Percentiles rank a stretch among this genome's conserved stretches.
These are phyloP conservation scores for Pecten maximus DNA, from an alignment of 2,888 invertebrate species.

Conservation along the genomic window DNA sequence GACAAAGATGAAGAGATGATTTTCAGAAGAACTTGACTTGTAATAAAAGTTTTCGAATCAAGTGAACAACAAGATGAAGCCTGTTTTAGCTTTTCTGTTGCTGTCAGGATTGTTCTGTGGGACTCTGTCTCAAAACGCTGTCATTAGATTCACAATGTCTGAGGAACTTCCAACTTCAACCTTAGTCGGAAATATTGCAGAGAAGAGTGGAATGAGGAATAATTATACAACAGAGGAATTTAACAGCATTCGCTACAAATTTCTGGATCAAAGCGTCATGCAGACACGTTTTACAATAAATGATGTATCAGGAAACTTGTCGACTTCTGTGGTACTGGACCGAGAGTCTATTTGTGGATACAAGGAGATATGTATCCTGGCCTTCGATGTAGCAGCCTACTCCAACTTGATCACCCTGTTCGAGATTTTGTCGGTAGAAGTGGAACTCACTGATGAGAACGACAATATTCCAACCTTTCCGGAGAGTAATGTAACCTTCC, in stretches of 20 bases:
- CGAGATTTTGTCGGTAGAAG: slow-evolving; percentile 69
- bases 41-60: background rate
- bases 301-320: slow-evolving; percentile 66
- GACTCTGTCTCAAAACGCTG: background rate
- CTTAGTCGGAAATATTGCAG: slow-evolving; percentile 49
- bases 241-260: slow-evolving; percentile 60
- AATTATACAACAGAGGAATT: slow-evolving; percentile 56
- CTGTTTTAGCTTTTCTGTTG: background rate
- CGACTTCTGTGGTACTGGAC: slow-evolving; percentile 65
- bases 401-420: slow-evolving; percentile 68
- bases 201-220: slow-evolving; percentile 41
- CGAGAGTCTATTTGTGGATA: slow-evolving; percentile 71
- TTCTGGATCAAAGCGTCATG: slow-evolving; percentile 63
- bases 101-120: slow-evolving; percentile 10
- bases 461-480: slow-evolving; percentile 77
- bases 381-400: slow-evolving; percentile 69
- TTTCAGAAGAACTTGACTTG: background rate
- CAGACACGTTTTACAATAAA: slow-evolving; percentile 66
- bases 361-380: slow-evolving; percentile 62
- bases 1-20: background rate
- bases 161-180: slow-evolving; percentile 47
- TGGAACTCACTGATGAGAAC: slow-evolving; percentile 76
- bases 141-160: background rate
- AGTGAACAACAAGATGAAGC: slow-evolving; percentile 3
- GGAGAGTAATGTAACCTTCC: slow-evolving; percentile 55